Evolutionary conservation across 1,140 invertebrate species (phyloP).

Genomic region (Zaprionus vittiger): DNA sequence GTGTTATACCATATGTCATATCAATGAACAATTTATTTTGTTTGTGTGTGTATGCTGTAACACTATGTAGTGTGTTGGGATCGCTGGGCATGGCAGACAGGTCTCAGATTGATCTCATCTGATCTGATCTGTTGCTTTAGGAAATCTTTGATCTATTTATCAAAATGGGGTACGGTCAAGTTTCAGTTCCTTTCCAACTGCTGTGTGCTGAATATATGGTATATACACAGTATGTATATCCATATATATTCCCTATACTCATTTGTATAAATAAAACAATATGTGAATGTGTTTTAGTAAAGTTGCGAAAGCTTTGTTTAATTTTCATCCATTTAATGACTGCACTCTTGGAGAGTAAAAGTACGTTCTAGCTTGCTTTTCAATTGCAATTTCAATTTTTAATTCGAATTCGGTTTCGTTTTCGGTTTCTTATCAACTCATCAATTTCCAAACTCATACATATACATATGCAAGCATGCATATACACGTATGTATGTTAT

Average conservation of each 20-base stretch:
- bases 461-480: neutral
- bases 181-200: neutral
- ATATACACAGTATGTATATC: neutral
- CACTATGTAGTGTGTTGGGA: constrained; percentile 2
- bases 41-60: constrained; percentile 62
- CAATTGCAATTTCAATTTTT: constrained; percentile 23
- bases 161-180: neutral
- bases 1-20: constrained; percentile 69
- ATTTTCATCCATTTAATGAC: constrained; percentile 50
- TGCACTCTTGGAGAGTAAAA: constrained; percentile 52
- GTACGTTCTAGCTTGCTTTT: constrained; percentile 36
- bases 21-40: constrained; percentile 65
- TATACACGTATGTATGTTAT: neutral
- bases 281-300: constrained; percentile 40
- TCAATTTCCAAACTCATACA: constrained; percentile 3
- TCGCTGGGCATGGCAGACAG: neutral
- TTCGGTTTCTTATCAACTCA: constrained; percentile 1
- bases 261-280: constrained; percentile 7
- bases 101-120: no score
- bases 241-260: neutral
- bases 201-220: neutral
- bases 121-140: no score
- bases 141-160: neutral
- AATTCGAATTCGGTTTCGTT: neutral
- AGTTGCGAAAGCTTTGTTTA: constrained; percentile 56